phyloP scores from a whole-genome alignment of 2,888 invertebrate genomes.

The Fabriciana adippe region DNA sequence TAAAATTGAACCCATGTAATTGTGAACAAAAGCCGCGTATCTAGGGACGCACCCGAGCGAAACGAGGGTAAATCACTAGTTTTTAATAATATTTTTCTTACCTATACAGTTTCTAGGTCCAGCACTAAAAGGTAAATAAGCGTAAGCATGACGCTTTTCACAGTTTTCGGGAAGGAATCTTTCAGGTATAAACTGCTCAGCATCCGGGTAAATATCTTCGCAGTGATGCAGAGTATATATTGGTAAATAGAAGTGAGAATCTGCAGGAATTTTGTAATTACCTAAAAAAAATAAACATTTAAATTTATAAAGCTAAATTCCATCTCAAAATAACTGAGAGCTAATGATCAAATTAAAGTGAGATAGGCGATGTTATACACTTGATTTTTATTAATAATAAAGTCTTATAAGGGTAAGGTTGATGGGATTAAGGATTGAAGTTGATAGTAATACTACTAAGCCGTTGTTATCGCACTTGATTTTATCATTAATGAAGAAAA shows the following conservation, averaged over 20 bases:
- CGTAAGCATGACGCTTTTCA: slow-evolving; percentile 79
- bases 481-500: too few relatives aligned
- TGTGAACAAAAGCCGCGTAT: too few relatives aligned
- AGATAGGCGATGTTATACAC: too few relatives aligned
- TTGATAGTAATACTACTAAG: too few relatives aligned
- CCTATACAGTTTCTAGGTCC: slow-evolving; percentile 80
- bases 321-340: neutral
- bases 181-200: slow-evolving; percentile 86
- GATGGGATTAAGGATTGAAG: too few relatives aligned
- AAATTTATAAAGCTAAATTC: neutral
- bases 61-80: too few relatives aligned
- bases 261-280: slow-evolving; percentile 71
- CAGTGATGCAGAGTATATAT: slow-evolving; percentile 84
- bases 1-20: too few relatives aligned
- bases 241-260: slow-evolving; percentile 71
- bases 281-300: slow-evolving; percentile 56
- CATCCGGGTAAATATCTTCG: slow-evolving; percentile 84
- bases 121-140: slow-evolving; percentile 86
- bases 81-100: slow-evolving; percentile 2
- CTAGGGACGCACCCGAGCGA: too few relatives aligned
- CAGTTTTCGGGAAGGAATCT: slow-evolving; percentile 84
- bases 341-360: too few relatives aligned
- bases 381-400: too few relatives aligned
- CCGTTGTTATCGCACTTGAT: too few relatives aligned
- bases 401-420: too few relatives aligned